phyloP scores from a whole-genome alignment of 1,140 invertebrate genomes.

The Centruroides sculpturatus region DNA sequence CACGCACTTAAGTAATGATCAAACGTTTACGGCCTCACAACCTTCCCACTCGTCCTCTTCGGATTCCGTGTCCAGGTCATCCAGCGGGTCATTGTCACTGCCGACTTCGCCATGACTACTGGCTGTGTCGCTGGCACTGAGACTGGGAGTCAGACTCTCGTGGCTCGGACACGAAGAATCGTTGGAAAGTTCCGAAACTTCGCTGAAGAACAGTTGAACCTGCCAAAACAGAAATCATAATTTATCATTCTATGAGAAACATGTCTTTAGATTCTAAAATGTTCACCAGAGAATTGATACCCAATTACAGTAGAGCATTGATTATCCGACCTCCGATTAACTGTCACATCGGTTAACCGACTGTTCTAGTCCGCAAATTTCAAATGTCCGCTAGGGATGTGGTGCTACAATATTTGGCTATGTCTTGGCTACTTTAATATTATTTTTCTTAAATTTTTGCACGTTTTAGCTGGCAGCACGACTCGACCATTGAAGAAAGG shows the following conservation, averaged over 20 bases:
- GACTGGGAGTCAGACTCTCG: neutral
- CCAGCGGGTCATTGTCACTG: conserved; percentile 15
- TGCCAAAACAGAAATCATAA: neutral
- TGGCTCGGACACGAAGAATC: neutral
- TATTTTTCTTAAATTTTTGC: no score
- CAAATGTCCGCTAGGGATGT: no score
- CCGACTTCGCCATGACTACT: conserved; percentile 10
- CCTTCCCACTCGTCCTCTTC: conserved; percentile 17
- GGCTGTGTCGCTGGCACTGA: conserved; percentile 8
- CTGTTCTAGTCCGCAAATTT: no score
- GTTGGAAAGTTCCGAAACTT: conserved; percentile 1
- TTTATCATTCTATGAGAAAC: neutral
- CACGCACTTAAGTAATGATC: neutral
- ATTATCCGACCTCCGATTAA: no score
- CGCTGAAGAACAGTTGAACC: conserved; percentile 11
- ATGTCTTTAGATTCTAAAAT: no score
- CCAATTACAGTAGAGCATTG: no score
- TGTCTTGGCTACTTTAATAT: no score
- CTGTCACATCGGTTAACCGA: no score
- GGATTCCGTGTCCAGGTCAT: conserved; percentile 12
- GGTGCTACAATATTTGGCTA: no score
- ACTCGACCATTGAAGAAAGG: no score
- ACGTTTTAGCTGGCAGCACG: no score
- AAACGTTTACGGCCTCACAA: conserved; percentile 16
- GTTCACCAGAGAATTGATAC: no score